Base-by-base conservation (phyloP, 2,113 vertebrate genomes). In the Myotis yumanensis region DNA sequence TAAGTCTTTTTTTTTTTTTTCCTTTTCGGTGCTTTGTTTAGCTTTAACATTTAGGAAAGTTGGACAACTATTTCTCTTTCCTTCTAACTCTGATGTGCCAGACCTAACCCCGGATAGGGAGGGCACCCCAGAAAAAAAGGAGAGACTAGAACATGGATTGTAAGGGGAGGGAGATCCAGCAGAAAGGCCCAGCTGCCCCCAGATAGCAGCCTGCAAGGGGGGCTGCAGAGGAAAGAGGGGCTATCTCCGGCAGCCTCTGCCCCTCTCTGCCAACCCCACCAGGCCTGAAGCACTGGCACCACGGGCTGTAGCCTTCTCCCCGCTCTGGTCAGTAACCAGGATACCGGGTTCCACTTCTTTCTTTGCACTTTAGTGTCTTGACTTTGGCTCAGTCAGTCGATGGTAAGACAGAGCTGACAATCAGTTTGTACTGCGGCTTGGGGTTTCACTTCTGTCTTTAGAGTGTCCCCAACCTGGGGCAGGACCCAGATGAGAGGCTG, bases 21-120 rank as follows among this genome's bases (percentile, higher is more conserved):
- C 93, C 95, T 97, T 97, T 97, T 97, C 95, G 97, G 97, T 98
- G 98, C 98, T 98, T 98, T 96, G 96, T 97, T 98, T 97, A 97
- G 96, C 97, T 98, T 98, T 98, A 97, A 97, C 8, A 0, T 0
- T 1, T 91, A 94, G 35, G 94, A 96, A 96, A 96, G 84, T 71
- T 37, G 93, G 57, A 96, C 95, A 40, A 37, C 89, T 91, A 79
- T 86, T 95, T 97, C 84, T 96, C 94, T 93, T 88, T 94, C 71
- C 80, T 87, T 81, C 88, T 83, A 93, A 94, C 0, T 95, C 88
- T 95, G 59, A 94, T 83, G 57, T 64, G 90, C 95, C 84, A 46
- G 83, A 20, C 69, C 52, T 71, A 48, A 71, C 66, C 86, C 69
- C 46, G 22, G 28, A 48, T 40, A 75, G 88, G 52, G 11, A 66